These are phyloP conservation scores for Capromys pilorides DNA, from an alignment of 2,797 vertebrate species.

Conservation along the genomic window DNA sequence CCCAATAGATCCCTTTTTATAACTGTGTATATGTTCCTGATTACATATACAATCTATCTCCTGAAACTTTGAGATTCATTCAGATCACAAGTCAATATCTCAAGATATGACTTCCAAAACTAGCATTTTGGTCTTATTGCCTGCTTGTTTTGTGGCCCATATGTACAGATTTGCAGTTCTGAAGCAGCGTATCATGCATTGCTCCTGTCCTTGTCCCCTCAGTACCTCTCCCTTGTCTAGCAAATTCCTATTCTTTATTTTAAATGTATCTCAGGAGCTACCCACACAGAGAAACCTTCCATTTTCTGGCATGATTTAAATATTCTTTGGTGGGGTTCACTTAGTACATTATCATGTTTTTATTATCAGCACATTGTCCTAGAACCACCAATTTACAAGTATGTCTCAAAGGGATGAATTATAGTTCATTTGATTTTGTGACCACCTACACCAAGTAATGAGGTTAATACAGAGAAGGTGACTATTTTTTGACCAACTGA, in stretches of 20 bases:
- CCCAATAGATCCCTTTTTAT: neutral
- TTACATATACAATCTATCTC: neutral
- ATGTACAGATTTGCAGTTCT: neutral
- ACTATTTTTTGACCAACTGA: neutral
- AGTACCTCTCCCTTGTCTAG: neutral
- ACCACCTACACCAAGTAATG: neutral
- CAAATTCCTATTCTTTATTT: neutral
- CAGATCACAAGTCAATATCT: neutral
- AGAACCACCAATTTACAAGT: neutral
- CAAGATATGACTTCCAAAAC: neutral
- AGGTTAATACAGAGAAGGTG: neutral
- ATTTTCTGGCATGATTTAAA: neutral
- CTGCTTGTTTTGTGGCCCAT: neutral
- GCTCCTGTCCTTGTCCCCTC: neutral
- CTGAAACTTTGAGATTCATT: neutral
- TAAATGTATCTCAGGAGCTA: neutral
- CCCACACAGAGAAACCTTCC: neutral
- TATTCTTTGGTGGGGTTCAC: neutral
- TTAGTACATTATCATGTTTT: neutral
- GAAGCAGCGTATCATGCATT: neutral
- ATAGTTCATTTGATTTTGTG: neutral
- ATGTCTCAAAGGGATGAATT: neutral
- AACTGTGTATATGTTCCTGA: neutral
- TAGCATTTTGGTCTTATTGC: neutral
- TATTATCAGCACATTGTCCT: neutral